Evolutionary conservation across 2,797 vertebrate genomes (phyloP).

Genomic region (Ceyx erithaca): DNA sequence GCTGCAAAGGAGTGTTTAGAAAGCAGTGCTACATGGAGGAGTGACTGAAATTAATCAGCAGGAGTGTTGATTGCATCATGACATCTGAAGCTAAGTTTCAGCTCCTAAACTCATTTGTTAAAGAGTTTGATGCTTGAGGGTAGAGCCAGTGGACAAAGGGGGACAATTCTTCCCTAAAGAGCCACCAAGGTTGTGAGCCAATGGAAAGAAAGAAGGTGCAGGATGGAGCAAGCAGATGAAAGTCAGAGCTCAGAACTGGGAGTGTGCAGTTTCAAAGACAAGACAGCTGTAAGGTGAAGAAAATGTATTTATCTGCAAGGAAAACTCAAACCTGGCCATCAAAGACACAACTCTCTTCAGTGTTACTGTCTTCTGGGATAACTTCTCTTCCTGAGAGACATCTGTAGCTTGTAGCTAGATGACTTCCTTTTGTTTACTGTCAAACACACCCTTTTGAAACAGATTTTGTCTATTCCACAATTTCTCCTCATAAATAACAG

Average conservation of each 20-base stretch:
- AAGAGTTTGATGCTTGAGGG: neutral
- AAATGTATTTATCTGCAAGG: neutral
- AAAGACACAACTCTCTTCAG: neutral
- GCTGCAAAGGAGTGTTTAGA: neutral
- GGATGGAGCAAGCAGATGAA: neutral
- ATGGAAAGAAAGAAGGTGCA: neutral
- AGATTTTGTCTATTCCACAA: neutral
- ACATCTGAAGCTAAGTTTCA: neutral
- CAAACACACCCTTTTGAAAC: neutral
- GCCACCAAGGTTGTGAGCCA: neutral
- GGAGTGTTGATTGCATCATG: fast-evolving
- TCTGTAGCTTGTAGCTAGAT: neutral
- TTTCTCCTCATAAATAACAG: neutral
- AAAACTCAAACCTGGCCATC: neutral
- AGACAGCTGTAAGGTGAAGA: neutral
- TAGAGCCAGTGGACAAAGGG: neutral
- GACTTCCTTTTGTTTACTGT: neutral
- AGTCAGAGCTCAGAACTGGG: neutral
- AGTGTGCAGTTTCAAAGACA: neutral
- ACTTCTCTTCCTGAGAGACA: neutral
- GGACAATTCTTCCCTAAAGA: neutral
- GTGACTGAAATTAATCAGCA: neutral
- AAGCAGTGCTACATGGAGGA: neutral
- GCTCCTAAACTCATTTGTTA: neutral
- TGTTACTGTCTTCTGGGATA: neutral